Base-by-base conservation (phyloP, 1,140 invertebrate genomes). In the Calephelis virginiensis region DNA sequence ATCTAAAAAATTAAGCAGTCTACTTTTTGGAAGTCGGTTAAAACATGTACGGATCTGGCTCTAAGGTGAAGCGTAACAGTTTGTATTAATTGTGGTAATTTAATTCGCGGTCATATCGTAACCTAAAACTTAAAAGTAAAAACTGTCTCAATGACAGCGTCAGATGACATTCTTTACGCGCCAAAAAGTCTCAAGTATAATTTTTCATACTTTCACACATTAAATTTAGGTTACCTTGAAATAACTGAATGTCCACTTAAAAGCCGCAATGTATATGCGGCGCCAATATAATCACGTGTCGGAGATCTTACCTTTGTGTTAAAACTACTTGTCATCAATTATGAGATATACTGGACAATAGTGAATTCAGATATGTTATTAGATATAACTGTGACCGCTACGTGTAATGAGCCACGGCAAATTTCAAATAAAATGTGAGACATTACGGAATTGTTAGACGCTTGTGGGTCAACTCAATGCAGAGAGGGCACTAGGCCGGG, bases 401-500 rank as follows among this genome's bases (percentile, higher is more conserved):
- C 72, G 81, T 80, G 78, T 82, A 81, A 83, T 81, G 76, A 85
- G 75, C 67, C 77, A 69, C 76, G 73, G 70, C 72, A 75, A 81
- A 83, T 80, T 71, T 77, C 78, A 77, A 82, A 84, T 83, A 84
- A 85, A 89, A 86, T 79, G 73, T 75, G 81, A 82, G 75, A 85
- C 84, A 86, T 86, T 85, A 83, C 79, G 81, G 86, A 86, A 86
- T 86, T 77, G 78, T 84, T 75, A 73, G 82, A 75, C 67, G 74
- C 63, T 89, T 85, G 85, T 84, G 83, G 85, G 85, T 90, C 82
- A 77, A 64, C 78, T 81, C 74, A 68, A 65, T 76, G 80, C 74
- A 81, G 83, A 82, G 82, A 86, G 87, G 87, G 82, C 85, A 90
- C 84, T 90, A 81, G 87, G 87, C 87, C 87, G 85, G 81, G 85